Evolutionary conservation across 2,797 vertebrate species (phyloP), one percentile per base, ranked within the genome.

Genomic region (Xerus rutilus): DNA sequence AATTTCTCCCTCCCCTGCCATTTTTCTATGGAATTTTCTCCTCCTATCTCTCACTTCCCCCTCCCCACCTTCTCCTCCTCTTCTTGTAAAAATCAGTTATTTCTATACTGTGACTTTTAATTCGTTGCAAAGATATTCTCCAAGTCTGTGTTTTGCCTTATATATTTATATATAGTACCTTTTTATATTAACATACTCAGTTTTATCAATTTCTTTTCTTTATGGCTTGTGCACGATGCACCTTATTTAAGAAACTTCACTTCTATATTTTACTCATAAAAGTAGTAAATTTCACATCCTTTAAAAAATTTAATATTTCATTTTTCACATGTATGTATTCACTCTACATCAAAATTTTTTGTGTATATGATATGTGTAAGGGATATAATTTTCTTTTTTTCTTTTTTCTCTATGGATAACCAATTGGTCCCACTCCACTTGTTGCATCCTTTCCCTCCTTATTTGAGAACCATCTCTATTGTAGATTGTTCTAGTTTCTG

Each of bases 271-370:
- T 17, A 43, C 39, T 93, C 39, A 81, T 74, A 76, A 81, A 81
- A n/a, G 43, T 49, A 74, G 32, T 93, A 93, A 95, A 73, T 28
- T 49, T 57, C 54, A 57, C 54, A 64, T n/a, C 47, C 86, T 79
- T 86, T 67, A 59, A 47, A 95, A 47, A 20, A 85, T 89, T 78
- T 89, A 65, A 28, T 74, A 30, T 21, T 91, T 70, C 90, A 28
- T n/a, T 90, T 86, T 95, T 86, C 43, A 93, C 62, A 35, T 30
- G n/a, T 62, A 86, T 15, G 28, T 74, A 62, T 49, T 72, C n/a
- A 35, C 17, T 54, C n/a, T 64, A 82, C 30, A n/a, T 82, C 59
- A 90, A 67, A 23, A 81, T 95, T 90, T 39, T 76, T 73, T 91
- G 67, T 86, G 15, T 45, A 15, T 62, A 20, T 82, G 21, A 94